Evolutionary conservation across 2,888 invertebrate species (phyloP), one percentile per base, ranked within the genome.

Genomic region (Encarsia formosa): DNA sequence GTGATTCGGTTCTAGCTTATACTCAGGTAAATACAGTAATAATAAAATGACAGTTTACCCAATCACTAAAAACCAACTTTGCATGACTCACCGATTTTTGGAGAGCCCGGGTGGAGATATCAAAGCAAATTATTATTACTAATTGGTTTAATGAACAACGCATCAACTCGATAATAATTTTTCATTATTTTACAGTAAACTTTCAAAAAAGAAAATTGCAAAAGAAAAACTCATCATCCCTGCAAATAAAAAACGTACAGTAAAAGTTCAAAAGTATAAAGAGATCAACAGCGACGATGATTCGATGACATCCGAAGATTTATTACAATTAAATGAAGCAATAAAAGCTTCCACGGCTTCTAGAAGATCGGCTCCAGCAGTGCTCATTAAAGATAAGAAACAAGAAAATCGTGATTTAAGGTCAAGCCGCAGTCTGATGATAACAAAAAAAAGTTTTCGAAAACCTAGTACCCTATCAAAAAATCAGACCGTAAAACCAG

Each of bases 261-360:
- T 66, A 20, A 65, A 63, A 50, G 59, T 68, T 15, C 66, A 66
- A 46, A 70, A 62, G 49, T 70, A 67, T 52, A 67, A 67, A 31
- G 72, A 72, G 49, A 55, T 66, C 16, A 70, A 74, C 29, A 69
- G 65, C 39, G 70, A 72, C 31, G 69, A 68, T 0, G 66, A 65
- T 18, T 66, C 62, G 43, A 29, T 56, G 8, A 59, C 59, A n/a
- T 70, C 69, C 3, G 57, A 61, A n/a, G 70, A 65, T 5, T 52
- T 64, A n/a, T 67, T 16, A 15, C 13, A 13, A 8, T n/a, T n/a
- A n/a, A n/a, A n/a, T n/a, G 34, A 34, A 38, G 38, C 15, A 1
- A 22, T 42, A 4, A 24, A 38, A 23, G 15, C 4, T 16, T 39
- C 39, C 5, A 34, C 9, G 15, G 5, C 9, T 1, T 39, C 42